Evolutionary conservation across 2,113 vertebrate species (phyloP).

Genomic region (Hepsetus odoe): DNA sequence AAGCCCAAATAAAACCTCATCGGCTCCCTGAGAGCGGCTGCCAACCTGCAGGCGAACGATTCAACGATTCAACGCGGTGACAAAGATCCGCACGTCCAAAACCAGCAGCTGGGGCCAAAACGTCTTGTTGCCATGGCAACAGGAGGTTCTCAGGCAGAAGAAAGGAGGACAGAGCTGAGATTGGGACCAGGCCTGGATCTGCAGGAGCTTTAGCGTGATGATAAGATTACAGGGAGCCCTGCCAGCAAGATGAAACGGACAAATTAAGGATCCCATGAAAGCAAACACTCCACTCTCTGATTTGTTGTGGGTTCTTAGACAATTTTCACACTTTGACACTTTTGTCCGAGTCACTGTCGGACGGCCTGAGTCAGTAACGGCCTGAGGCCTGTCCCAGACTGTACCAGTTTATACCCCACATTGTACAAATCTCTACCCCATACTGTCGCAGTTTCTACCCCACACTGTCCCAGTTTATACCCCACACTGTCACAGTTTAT

Average conservation of each 20-base stretch:
- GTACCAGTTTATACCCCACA: too few species aligned
- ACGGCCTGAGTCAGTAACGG: neutral
- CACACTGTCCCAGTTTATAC: too few species aligned
- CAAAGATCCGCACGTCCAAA: constrained; percentile 8
- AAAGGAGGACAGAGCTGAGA: constrained; percentile 14
- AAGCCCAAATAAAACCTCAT: neutral
- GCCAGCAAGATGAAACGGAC: constrained; percentile 13
- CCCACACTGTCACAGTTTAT: too few species aligned
- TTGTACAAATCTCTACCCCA: too few species aligned
- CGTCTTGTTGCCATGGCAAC: constrained; percentile 27
- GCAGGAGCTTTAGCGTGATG: constrained; percentile 25
- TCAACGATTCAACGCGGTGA: neutral
- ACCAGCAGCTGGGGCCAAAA: constrained; percentile 2
- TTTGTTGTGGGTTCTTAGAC: constrained; percentile 2
- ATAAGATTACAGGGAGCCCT: constrained; percentile 32
- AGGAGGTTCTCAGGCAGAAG: constrained; percentile 26
- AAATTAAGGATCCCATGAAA: constrained; percentile 24
- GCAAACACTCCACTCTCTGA: constrained; percentile 22
- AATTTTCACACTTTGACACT: neutral
- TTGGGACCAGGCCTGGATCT: constrained; percentile 25
- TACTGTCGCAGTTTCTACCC: too few species aligned
- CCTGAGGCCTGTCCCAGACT: neutral
- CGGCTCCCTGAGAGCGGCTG: neutral
- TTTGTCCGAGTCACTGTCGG: constrained; percentile 12
- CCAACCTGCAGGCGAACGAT: constrained; percentile 5